Percentiles rank a stretch among this genome's conserved stretches.
Conservation (phyloP, 2,888 invertebrate species). For the Tenodera sinensis region DNA sequence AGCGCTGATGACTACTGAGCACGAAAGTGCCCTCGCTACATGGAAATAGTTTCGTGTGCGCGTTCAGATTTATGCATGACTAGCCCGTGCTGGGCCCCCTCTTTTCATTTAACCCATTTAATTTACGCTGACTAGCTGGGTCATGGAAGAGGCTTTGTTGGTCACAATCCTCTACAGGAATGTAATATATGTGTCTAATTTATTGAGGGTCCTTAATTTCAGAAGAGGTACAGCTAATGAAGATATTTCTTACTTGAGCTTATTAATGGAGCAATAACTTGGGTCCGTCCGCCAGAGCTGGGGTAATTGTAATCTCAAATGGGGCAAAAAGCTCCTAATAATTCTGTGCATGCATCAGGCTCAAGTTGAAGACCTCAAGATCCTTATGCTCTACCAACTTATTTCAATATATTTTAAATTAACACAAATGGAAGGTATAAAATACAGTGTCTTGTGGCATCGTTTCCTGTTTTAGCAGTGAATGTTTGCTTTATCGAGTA, state of each 20-base stretch:
- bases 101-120: neutral
- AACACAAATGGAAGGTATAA: no score
- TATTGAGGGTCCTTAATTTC: neutral
- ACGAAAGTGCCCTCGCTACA: neutral
- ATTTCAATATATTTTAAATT: neutral
- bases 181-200: neutral
- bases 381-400: neutral
- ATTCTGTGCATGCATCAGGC: neutral
- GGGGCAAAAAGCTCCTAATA: neutral
- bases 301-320: neutral
- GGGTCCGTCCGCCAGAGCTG: neutral
- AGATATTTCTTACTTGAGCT: neutral
- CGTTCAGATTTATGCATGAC: neutral
- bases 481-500: no score
- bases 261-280: neutral
- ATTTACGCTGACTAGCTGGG: neutral
- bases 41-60: neutral
- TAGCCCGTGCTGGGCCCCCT: neutral
- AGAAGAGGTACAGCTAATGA: neutral
- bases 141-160: neutral
- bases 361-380: neutral
- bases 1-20: neutral
- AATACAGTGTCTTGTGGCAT: no score
- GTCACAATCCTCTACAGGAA: neutral
- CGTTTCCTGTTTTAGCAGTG: no score